Conservation (phyloP, 1,140 invertebrate species). For the Eumeta japonica region DNA sequence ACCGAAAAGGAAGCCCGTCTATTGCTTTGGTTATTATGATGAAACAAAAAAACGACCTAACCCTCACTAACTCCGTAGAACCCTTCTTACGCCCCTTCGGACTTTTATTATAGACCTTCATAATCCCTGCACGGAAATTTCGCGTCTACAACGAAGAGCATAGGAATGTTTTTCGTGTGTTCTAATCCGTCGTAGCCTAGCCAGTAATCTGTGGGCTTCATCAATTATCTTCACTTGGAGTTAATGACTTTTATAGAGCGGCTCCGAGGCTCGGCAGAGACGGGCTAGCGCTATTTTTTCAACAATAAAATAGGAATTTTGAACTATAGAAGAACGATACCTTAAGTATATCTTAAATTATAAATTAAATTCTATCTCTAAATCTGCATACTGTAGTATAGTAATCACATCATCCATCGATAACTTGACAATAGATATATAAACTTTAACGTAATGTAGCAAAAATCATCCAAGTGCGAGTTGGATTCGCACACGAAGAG, state of each 20-base stretch:
- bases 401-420: too few species aligned
- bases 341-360: too few species aligned
- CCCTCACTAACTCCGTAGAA: slow-evolving; percentile 13
- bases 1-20: slow-evolving; percentile 18
- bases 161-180: slow-evolving; percentile 17
- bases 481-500: too few species aligned
- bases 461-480: too few species aligned
- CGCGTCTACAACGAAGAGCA: slow-evolving; percentile 8
- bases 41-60: slow-evolving; percentile 34
- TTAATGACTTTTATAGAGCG: slow-evolving; percentile 56
- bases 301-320: too few species aligned
- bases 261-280: slow-evolving; percentile 11
- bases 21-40: slow-evolving; percentile 12
- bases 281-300: not conserved
- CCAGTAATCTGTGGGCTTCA: slow-evolving; percentile 50
- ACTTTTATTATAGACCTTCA: slow-evolving; percentile 27
- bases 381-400: too few species aligned
- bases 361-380: too few species aligned
- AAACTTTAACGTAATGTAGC: too few species aligned
- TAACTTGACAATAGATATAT: too few species aligned
- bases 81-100: slow-evolving; percentile 25
- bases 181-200: slow-evolving; percentile 17
- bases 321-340: too few species aligned
- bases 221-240: slow-evolving; percentile 51
- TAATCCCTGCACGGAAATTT: slow-evolving; percentile 8